Evolutionary conservation across 2,113 vertebrate species (phyloP).

Genomic region (Xenus cinereus): DNA sequence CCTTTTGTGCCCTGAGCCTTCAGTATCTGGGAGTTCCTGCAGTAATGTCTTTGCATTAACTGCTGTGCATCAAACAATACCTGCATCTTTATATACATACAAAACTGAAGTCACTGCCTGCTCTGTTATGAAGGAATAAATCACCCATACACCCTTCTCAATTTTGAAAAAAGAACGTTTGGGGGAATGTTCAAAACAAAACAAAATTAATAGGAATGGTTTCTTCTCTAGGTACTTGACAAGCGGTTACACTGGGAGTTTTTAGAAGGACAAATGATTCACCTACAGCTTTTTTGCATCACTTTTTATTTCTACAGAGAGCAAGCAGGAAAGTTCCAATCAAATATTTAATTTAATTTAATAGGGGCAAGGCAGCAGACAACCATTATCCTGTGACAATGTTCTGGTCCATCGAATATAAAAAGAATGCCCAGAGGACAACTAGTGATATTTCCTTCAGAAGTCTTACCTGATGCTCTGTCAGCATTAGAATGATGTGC

Average conservation of each 20-base stretch:
- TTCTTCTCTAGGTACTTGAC: neutral
- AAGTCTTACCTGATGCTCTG: neutral
- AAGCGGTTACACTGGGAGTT: neutral
- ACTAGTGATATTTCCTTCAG: neutral
- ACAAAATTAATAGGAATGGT: neutral
- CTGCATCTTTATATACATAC: neutral
- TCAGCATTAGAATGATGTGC: neutral
- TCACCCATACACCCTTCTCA: neutral
- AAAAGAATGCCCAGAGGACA: slow-evolving; percentile 12
- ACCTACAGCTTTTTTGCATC: neutral
- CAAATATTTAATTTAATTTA: slow-evolving; percentile 29
- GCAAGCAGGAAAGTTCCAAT: slow-evolving; percentile 2
- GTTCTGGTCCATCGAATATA: neutral
- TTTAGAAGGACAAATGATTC: neutral
- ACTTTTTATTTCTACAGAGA: neutral
- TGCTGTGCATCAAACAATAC: neutral
- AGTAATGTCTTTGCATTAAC: neutral
- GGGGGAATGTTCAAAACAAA: neutral
- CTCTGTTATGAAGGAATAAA: neutral
- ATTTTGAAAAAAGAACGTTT: neutral
- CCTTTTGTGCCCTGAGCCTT: neutral
- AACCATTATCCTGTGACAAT: neutral
- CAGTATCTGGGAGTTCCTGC: neutral
- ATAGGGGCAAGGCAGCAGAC: neutral
- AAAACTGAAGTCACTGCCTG: neutral